These are phyloP conservation scores for Calycopis cecrops DNA, from an alignment of 1,140 invertebrate genomes.

Conservation along the genomic window DNA sequence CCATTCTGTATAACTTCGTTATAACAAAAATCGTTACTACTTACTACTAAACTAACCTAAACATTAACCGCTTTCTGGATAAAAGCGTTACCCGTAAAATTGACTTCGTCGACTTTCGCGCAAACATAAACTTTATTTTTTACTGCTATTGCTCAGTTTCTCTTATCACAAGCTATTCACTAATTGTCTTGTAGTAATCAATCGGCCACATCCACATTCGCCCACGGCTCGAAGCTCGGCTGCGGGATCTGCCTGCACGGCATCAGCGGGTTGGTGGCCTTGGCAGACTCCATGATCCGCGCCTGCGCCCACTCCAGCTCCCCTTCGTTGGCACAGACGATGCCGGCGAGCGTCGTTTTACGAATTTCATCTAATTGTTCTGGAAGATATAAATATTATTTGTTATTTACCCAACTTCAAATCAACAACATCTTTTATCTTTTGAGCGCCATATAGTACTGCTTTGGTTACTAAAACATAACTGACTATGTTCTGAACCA, in stretches of 20 bases:
- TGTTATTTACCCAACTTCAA: neutral
- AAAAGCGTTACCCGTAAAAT: too few species aligned
- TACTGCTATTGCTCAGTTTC: too few species aligned
- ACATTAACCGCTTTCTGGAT: too few species aligned
- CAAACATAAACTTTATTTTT: too few species aligned
- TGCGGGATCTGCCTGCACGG: slow-evolving; percentile 77
- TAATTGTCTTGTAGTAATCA: too few species aligned
- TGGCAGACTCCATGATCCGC: slow-evolving; percentile 82
- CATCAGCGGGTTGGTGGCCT: slow-evolving; percentile 77
- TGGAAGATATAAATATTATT: slow-evolving; percentile 46
- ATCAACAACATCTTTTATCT: neutral
- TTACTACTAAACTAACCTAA: too few species aligned
- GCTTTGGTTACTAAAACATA: neutral
- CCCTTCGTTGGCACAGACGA: slow-evolving; percentile 94
- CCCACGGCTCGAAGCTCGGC: slow-evolving; percentile 78
- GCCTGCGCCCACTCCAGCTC: slow-evolving; percentile 83
- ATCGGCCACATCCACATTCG: neutral
- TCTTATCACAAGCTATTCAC: too few species aligned
- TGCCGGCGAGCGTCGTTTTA: slow-evolving; percentile 86
- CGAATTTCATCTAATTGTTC: slow-evolving; percentile 91
- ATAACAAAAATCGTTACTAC: too few species aligned
- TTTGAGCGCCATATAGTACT: neutral
- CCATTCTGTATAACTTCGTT: too few species aligned
- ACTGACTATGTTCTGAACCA: too few species aligned
- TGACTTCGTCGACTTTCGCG: too few species aligned